Conservation (phyloP, 2,888 invertebrate genomes). For the Rhimphoctona megacephalus region DNA sequence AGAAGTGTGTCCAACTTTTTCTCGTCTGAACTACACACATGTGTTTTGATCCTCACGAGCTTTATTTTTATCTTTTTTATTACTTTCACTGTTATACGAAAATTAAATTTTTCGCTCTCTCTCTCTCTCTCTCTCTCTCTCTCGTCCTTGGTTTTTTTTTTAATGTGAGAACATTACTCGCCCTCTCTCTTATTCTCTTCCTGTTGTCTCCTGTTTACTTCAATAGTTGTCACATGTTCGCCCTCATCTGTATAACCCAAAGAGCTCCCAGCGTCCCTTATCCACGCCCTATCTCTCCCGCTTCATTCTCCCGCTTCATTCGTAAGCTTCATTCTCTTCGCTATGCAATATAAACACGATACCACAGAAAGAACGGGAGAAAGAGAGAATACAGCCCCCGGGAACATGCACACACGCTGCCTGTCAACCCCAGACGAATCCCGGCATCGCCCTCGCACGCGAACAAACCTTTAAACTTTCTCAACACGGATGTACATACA, state of each 20-base stretch:
- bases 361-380: slow-evolving; percentile 35
- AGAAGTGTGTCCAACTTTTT: slow-evolving; percentile 30
- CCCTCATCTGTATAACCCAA: slow-evolving; percentile 46
- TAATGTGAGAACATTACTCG: no score
- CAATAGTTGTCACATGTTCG: slow-evolving; percentile 63
- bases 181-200: slow-evolving; percentile 41
- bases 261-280: slow-evolving; percentile 63
- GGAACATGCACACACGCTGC: slow-evolving; percentile 56
- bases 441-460: slow-evolving; percentile 73
- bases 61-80: not conserved
- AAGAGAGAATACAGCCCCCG: slow-evolving; percentile 2
- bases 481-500: not conserved
- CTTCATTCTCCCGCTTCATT: no score
- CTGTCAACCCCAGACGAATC: slow-evolving; percentile 75
- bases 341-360: slow-evolving; percentile 48
- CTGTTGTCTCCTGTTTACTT: slow-evolving; percentile 69
- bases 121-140: no score
- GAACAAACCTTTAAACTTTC: slow-evolving; percentile 66
- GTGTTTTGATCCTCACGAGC: not conserved
- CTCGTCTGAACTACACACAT: slow-evolving; percentile 53
- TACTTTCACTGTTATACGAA: not conserved
- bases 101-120: slow-evolving; percentile 41
- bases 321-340: slow-evolving; percentile 35
- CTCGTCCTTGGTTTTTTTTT: slow-evolving; percentile 47
- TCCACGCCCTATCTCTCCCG: slow-evolving; percentile 68